Evolutionary conservation across 2,888 invertebrate species (phyloP), one percentile per base, ranked within the genome.

Genomic region (Prenolepis imparis): DNA sequence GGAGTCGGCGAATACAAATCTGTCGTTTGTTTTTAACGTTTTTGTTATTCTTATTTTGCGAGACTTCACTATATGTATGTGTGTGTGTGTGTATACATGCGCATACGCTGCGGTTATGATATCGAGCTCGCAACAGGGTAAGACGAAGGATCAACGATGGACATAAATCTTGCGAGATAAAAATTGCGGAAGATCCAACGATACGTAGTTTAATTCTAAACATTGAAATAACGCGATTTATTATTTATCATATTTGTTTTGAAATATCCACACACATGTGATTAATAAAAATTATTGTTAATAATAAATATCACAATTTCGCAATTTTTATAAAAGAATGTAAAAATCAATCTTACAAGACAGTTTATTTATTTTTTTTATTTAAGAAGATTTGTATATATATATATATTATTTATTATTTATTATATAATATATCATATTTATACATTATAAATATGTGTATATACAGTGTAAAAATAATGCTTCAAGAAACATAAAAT

Each of bases 1-100:
- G 77, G 36, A 75, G 41, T n/a, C 44, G 78, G 75, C 78, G 87
- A 86, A 84, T 88, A 88, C 88, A 86, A 86, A 88, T 88, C 80
- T 82, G 55, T 80, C 82, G 64, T 84, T 86, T 86, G 83, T 86
- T 88, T 82, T 68, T 78, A 57, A 21, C 64, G 44, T 32, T 52
- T 52, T 8, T 52, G 39, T 67, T 55, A 77, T 84, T 84, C 88
- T 84, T 88, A 73, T 82, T 52, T 52, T 77, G 81, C 75, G 72
- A 67, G 82, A 84, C 82, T 84, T 83, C 32, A 48, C 59, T 44
- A 52, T 44, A 44, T 44, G 36, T 5, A 36, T 36, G 36, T 4
- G 36, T 5, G 5, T 36, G 36, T 36, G 36, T 15, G 15, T 15
- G 15, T 44, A 11, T 9, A 41, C 12, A 18, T 18, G 18, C 5